Evolutionary conservation across 2,797 vertebrate species (phyloP).

Genomic region (Hafferia zeledoni): DNA sequence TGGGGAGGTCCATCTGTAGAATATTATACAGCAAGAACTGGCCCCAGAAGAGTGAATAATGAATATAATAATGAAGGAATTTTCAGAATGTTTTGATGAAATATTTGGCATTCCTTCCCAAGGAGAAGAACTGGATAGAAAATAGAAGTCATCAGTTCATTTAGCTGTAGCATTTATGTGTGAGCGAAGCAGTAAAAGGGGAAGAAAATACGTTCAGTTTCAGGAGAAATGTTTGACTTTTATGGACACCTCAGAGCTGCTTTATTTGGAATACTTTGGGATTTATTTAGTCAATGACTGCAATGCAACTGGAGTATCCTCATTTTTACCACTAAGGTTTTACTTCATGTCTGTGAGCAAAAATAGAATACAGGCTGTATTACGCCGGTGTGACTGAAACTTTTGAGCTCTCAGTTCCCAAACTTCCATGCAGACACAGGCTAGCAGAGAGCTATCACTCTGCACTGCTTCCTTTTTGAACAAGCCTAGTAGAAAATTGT

Average conservation of each 20-base stretch:
- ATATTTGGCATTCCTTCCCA: not conserved
- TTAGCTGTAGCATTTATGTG: not conserved
- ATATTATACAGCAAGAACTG: not conserved
- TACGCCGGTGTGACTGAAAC: not conserved
- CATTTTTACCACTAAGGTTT: not conserved
- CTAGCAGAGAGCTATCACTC: not conserved
- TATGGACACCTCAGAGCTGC: not conserved
- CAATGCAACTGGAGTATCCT: not conserved
- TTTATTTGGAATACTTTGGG: not conserved
- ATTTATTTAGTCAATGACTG: not conserved
- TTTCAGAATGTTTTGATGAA: not conserved
- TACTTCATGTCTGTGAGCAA: not conserved
- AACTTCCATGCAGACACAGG: not conserved
- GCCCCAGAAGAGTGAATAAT: too few species aligned
- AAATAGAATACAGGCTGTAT: not conserved
- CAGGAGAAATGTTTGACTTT: not conserved
- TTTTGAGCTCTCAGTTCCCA: not conserved
- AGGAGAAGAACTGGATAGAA: not conserved
- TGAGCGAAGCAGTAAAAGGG: not conserved
- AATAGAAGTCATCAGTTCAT: not conserved
- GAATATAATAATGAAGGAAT: not conserved
- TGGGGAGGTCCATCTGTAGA: rapidly evolving
- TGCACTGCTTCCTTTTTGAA: not conserved
- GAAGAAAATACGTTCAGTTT: not conserved
- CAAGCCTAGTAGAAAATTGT: not conserved